These are phyloP conservation scores for Strigamia transsilvanica DNA, from an alignment of 2,888 invertebrate genomes.

Conservation along the genomic window DNA sequence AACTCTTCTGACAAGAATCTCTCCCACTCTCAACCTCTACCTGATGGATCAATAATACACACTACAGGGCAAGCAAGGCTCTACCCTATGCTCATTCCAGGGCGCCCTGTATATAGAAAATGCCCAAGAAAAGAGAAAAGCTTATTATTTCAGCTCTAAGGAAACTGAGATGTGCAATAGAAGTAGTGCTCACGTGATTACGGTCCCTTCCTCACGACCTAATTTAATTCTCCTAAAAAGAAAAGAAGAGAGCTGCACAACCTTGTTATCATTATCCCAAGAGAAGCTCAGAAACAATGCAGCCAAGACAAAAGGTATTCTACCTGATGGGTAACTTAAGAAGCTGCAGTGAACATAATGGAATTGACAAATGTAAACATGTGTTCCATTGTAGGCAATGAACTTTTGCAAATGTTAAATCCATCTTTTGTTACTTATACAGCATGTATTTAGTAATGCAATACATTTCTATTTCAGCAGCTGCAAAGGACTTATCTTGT, in stretches of 20 bases:
- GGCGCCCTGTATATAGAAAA: background rate
- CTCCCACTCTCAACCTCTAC: constrained; percentile 9
- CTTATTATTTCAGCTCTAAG: constrained; percentile 13
- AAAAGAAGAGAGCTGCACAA: background rate
- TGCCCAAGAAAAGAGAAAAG: constrained; percentile 38
- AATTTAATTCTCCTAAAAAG: background rate
- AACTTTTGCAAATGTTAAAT: background rate
- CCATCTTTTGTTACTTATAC: too few relatives aligned
- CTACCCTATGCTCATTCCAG: constrained; percentile 66
- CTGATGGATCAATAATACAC: constrained; percentile 66
- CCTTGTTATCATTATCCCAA: constrained; percentile 19
- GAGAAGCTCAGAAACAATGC: constrained; percentile 10
- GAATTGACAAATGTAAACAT: constrained; percentile 12
- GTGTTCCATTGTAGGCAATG: background rate
- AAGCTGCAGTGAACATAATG: background rate
- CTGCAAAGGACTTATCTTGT: too few relatives aligned
- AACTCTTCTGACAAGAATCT: constrained; percentile 46
- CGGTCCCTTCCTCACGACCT: background rate
- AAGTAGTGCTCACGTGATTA: constrained; percentile 23
- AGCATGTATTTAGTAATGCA: too few relatives aligned
- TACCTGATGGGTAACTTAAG: background rate
- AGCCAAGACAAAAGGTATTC: background rate
- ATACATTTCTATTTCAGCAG: too few relatives aligned
- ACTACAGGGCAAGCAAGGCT: constrained; percentile 71
- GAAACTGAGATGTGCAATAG: constrained; percentile 24